Conservation (phyloP, 1,140 invertebrate genomes). For the Rhizoglyphus robini region DNA sequence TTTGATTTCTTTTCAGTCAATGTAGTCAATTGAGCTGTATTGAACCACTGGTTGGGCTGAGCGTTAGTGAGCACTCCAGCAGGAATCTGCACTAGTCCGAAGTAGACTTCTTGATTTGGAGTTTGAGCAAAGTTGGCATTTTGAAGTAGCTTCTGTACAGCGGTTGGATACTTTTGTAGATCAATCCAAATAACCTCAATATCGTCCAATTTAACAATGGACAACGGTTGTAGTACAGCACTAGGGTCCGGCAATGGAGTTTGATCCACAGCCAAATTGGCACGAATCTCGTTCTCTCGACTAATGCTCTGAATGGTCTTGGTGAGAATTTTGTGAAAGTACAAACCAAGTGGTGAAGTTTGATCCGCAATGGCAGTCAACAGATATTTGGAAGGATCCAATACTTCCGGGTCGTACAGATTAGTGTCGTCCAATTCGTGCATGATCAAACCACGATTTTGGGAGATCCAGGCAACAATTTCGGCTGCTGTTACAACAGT, state of each 20-base stretch:
- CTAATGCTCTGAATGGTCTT: constrained; percentile 24
- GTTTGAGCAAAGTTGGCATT: too few species aligned
- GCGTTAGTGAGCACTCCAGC: constrained; percentile 1
- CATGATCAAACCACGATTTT: constrained; percentile 21
- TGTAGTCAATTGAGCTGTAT: too few species aligned
- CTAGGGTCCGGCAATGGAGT: not conserved
- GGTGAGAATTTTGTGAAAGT: constrained; percentile 25
- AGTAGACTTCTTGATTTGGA: not conserved
- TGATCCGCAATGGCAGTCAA: constrained; percentile 23
- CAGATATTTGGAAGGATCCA: constrained; percentile 20
- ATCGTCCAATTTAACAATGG: constrained; percentile 15
- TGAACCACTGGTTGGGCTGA: constrained; percentile 21
- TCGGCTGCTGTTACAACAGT: constrained; percentile 22
- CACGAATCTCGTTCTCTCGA: not conserved
- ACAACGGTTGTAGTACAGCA: not conserved
- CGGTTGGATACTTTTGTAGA: constrained; percentile 23
- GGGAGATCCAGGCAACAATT: constrained; percentile 22
- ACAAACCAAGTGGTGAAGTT: constrained; percentile 22
- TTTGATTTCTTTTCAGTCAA: constrained; percentile 10
- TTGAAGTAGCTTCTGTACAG: too few species aligned
- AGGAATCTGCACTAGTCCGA: not conserved
- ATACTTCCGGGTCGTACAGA: constrained; percentile 23
- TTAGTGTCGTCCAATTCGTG: constrained; percentile 24
- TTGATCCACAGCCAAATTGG: too few species aligned
- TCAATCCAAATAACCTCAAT: constrained; percentile 26